Conservation (phyloP, 2,797 vertebrate genomes). For the Muscicapa striata region DNA sequence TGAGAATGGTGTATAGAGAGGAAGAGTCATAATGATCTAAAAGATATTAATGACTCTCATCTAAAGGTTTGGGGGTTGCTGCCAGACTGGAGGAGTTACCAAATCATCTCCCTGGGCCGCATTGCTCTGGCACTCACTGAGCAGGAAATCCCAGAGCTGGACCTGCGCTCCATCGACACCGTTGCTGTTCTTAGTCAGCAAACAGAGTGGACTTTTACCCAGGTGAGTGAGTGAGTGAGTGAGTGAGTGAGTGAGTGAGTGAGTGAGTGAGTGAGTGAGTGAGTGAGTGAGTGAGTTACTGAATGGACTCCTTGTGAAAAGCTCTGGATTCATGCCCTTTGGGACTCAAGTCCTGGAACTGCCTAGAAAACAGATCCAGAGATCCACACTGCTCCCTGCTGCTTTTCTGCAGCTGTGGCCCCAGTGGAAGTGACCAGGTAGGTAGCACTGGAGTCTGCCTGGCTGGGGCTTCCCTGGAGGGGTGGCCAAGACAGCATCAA, state of each 20-base stretch:
- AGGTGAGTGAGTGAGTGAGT: slow-evolving; percentile 73
- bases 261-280: slow-evolving; percentile 69
- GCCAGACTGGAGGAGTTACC: slow-evolving; percentile 75
- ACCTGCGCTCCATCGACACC: slow-evolving; percentile 75
- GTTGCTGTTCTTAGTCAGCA: slow-evolving; percentile 74
- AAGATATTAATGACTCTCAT: background rate
- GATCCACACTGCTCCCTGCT: background rate
- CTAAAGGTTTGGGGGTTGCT: slow-evolving; percentile 74
- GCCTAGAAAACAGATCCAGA: background rate
- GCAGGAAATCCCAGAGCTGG: slow-evolving; percentile 74
- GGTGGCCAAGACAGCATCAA: background rate
- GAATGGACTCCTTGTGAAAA: background rate
- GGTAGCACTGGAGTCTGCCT: background rate
- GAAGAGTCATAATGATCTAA: background rate
- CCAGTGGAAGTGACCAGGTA: background rate
- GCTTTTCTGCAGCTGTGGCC: background rate
- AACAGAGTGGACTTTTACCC: slow-evolving; percentile 72
- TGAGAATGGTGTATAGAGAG: background rate
- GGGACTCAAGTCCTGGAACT: background rate
- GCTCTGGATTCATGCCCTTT: background rate
- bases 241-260: slow-evolving; percentile 45
- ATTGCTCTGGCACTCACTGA: slow-evolving; percentile 75
- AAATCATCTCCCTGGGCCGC: slow-evolving; percentile 74
- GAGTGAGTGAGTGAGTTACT: slow-evolving; percentile 32
- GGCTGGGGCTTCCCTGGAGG: background rate